Conservation (phyloP, 2,113 vertebrate genomes). For the Trichomycterus rosablanca region DNA sequence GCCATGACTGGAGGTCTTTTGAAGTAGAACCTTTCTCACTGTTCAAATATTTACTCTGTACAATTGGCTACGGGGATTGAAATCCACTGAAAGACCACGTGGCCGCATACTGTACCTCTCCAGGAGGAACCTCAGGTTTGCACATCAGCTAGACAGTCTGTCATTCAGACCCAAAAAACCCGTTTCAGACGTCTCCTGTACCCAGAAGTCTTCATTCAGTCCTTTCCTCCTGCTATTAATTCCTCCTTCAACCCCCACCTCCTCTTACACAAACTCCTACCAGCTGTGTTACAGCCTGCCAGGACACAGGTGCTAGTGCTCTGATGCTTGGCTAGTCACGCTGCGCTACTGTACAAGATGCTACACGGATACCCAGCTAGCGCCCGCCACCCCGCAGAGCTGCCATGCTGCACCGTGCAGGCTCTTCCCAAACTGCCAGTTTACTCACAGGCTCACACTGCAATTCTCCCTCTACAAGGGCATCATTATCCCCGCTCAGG, state of each 20-base stretch:
- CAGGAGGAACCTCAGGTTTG: conserved; percentile 52
- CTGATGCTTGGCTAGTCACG: conserved; percentile 26
- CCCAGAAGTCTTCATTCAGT: not conserved
- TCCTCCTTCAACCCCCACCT: not conserved
- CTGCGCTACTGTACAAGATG: conserved; percentile 27
- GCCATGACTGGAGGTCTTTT: not conserved
- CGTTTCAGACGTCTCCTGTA: conserved; percentile 58
- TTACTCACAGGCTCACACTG: not conserved
- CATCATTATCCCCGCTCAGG: too few relatives aligned
- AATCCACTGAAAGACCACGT: not conserved
- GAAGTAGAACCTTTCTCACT: not conserved
- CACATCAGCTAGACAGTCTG: conserved; percentile 65
- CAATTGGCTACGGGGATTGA: not conserved
- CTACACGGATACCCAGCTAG: conserved; percentile 36
- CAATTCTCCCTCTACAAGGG: not conserved
- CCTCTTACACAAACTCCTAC: conserved; percentile 3
- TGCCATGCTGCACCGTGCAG: conserved; percentile 10
- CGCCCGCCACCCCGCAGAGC: conserved; percentile 22
- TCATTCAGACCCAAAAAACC: conserved; percentile 58
- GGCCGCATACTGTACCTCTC: conserved; percentile 35
- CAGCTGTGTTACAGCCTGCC: conserved; percentile 36
- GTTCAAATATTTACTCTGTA: conserved; percentile 2
- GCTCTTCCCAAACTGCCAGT: not conserved
- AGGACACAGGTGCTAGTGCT: conserved; percentile 43
- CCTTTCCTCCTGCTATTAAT: conserved; percentile 49